Percentiles rank a stretch among this genome's conserved stretches.
Conservation (phyloP, 1,140 invertebrate genomes). For the Brachionus rotundiformis region DNA sequence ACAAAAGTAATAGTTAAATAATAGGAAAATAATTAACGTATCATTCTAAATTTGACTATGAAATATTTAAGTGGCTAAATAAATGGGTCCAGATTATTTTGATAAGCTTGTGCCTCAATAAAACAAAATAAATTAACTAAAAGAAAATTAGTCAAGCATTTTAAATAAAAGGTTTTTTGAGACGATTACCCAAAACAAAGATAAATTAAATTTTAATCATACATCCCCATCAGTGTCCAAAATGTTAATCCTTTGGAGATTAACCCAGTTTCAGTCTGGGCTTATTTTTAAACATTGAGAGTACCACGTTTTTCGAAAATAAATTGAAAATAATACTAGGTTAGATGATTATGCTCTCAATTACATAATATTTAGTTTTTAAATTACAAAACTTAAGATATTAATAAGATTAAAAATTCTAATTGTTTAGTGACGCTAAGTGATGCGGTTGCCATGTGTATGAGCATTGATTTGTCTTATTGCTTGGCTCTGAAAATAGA, state of each 20-base stretch:
- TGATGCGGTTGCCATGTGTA: background rate
- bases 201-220: constrained; percentile 27
- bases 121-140: background rate
- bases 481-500: background rate
- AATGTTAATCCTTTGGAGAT: constrained; percentile 39
- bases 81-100: no score
- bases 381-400: background rate
- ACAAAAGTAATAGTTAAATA: no score
- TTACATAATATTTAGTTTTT: background rate
- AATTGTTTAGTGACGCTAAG: background rate
- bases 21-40: background rate
- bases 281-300: background rate
- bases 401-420: background rate
- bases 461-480: background rate
- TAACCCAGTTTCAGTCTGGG: background rate
- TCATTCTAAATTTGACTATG: background rate
- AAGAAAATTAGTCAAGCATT: constrained; percentile 35
- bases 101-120: background rate
- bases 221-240: background rate
- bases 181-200: constrained; percentile 24
- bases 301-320: background rate
- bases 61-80: background rate
- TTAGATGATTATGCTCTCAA: background rate
- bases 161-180: background rate
- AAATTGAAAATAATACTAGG: background rate